phyloP scores from a whole-genome alignment of 2,797 vertebrate species.

The Petrocephalus schoutedeni region DNA sequence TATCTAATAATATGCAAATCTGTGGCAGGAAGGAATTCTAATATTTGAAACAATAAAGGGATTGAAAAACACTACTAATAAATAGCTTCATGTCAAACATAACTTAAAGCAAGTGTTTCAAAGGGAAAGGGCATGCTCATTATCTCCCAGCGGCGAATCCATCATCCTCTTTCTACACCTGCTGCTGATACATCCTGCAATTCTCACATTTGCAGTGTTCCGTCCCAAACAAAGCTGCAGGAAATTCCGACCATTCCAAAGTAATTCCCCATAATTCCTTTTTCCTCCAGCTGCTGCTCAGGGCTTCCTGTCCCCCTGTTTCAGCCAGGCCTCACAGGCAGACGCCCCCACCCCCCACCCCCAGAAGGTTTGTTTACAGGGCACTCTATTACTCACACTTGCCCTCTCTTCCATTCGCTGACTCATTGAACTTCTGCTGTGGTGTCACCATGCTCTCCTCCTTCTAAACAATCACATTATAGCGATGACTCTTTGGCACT shows the following conservation, averaged over 20 bases:
- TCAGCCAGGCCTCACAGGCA: conserved; percentile 29
- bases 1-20: background rate
- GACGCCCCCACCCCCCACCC: conserved; percentile 19
- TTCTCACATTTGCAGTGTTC: background rate
- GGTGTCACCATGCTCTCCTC: background rate
- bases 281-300: conserved; percentile 26
- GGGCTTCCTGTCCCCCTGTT: conserved; percentile 30
- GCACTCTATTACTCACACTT: background rate
- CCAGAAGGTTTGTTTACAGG: background rate
- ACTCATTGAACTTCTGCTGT: background rate
- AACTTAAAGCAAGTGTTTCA: background rate
- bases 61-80: background rate
- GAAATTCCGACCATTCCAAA: conserved; percentile 58
- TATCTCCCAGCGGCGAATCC: background rate
- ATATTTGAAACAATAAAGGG: background rate
- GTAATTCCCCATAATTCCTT: conserved; percentile 44
- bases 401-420: background rate
- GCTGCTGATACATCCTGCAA: background rate
- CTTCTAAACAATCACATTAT: conserved; percentile 6
- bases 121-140: background rate
- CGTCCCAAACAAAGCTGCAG: conserved; percentile 30
- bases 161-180: background rate
- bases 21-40: background rate
- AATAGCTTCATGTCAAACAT: background rate
- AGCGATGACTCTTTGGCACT: background rate